A percentile compares a stretch with the other conserved stretches of the same genome.
phyloP scores from a whole-genome alignment of 2,113 vertebrate genomes.

The Hippolais icterina region DNA sequence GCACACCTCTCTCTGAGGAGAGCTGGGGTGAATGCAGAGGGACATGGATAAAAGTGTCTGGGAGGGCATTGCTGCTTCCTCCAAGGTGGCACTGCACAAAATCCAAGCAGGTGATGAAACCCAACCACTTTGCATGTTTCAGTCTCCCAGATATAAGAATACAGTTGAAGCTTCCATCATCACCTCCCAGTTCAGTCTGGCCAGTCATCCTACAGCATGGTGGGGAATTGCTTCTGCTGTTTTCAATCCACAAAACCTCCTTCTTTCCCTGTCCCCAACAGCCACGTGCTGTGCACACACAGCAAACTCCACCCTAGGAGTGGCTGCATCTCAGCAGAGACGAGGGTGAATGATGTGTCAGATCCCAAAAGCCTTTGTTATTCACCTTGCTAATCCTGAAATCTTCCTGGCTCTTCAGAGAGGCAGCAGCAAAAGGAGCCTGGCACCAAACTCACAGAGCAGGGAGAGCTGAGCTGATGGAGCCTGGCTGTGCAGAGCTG shows the following conservation, averaged over 20 bases:
- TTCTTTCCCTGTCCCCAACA: background rate
- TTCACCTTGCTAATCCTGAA: background rate
- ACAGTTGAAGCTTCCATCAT: background rate
- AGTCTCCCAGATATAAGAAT: background rate
- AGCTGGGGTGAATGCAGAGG: background rate
- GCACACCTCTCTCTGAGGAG: background rate
- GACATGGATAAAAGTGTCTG: background rate
- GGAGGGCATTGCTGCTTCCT: background rate
- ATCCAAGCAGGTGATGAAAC: background rate
- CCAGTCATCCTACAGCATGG: background rate
- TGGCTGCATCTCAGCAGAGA: background rate
- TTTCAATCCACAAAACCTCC: background rate
- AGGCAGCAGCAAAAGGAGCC: background rate
- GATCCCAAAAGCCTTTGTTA: background rate
- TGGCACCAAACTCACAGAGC: accelerated
- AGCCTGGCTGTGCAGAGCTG: background rate
- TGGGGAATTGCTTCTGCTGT: background rate
- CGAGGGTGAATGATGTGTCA: accelerated
- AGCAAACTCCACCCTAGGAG: background rate
- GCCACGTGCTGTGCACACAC: background rate
- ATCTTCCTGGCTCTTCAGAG: background rate
- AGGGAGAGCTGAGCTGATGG: background rate
- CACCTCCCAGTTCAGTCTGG: background rate
- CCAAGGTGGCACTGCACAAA: background rate
- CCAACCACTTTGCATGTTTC: background rate